These are phyloP conservation scores for Phylloscopus trochiloides DNA, from an alignment of 2,113 vertebrate genomes.

Conservation along the genomic window DNA sequence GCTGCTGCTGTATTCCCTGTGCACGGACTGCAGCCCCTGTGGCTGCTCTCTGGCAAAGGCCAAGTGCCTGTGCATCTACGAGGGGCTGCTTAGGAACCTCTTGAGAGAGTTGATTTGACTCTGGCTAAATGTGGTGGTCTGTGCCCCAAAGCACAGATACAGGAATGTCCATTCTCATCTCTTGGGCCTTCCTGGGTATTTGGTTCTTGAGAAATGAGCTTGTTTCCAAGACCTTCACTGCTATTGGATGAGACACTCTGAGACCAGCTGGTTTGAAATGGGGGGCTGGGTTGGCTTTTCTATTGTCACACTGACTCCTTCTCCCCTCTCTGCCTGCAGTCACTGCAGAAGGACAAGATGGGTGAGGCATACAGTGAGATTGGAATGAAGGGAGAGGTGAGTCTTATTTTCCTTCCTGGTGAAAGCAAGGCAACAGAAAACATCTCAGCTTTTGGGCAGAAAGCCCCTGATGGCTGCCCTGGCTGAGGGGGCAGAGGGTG, in stretches of 20 bases:
- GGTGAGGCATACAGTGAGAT: slow-evolving; percentile 79
- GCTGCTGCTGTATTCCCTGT: not conserved
- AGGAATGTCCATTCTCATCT: not conserved
- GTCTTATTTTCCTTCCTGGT: not conserved
- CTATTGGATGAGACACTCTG: not conserved
- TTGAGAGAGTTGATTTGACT: not conserved
- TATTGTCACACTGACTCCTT: not conserved
- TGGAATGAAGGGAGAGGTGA: slow-evolving; percentile 75
- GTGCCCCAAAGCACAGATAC: not conserved
- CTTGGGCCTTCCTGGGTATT: not conserved
- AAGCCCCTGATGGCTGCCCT: not conserved
- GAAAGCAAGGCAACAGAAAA: not conserved
- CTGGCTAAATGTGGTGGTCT: not conserved
- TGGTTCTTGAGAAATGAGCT: not conserved
- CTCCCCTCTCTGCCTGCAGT: slow-evolving; percentile 33
- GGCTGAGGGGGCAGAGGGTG: not conserved
- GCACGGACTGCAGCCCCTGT: not conserved
- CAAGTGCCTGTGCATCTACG: not conserved
- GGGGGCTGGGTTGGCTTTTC: not conserved
- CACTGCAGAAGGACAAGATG: slow-evolving; percentile 78
- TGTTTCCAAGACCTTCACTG: not conserved
- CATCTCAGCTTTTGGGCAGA: not conserved
- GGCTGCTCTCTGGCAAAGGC: not conserved
- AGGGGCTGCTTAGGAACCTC: not conserved
- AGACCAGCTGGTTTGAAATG: not conserved